phyloP scores from a whole-genome alignment of 2,113 vertebrate genomes.

The Onychostoma macrolepis region DNA sequence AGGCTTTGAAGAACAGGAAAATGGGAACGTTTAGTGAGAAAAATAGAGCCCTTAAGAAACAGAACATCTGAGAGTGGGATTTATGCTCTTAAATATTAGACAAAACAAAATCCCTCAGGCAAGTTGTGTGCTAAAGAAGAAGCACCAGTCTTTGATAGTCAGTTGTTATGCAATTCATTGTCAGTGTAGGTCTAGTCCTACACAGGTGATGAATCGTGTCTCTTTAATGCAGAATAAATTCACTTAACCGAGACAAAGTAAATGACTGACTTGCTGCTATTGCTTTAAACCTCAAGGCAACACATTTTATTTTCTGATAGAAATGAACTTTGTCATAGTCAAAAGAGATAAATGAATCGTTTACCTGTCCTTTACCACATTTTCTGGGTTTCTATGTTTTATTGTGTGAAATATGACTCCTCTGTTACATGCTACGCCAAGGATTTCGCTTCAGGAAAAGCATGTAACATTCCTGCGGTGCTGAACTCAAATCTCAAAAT shows the following conservation, averaged over 20 bases:
- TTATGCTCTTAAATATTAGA: slow-evolving; percentile 8
- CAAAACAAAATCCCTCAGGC: slow-evolving; percentile 4
- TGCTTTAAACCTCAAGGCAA: not conserved
- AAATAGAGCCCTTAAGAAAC: slow-evolving; percentile 8
- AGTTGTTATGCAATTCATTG: slow-evolving; percentile 8
- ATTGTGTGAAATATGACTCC: slow-evolving; percentile 25
- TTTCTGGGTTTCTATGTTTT: slow-evolving; percentile 4
- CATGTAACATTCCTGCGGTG: not conserved
- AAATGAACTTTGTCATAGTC: not conserved
- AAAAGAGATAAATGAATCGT: slow-evolving; percentile 7
- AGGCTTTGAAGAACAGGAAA: slow-evolving; percentile 9
- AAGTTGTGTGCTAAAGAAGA: not conserved
- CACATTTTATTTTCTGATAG: slow-evolving; percentile 21
- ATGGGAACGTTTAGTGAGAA: slow-evolving; percentile 10
- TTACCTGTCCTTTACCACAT: not conserved
- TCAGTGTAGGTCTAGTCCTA: not conserved
- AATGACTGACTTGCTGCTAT: slow-evolving; percentile 1
- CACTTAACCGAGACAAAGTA: slow-evolving; percentile 11
- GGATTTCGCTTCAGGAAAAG: slow-evolving; percentile 19
- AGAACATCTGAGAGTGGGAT: slow-evolving; percentile 16
- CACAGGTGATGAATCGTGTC: not conserved
- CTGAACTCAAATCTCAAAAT: slow-evolving; percentile 37
- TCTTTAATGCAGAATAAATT: not conserved
- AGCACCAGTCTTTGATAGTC: slow-evolving; percentile 3
- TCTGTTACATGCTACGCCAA: not conserved